Conservation (phyloP, 2,113 vertebrate genomes). For the Cololabis saira region DNA sequence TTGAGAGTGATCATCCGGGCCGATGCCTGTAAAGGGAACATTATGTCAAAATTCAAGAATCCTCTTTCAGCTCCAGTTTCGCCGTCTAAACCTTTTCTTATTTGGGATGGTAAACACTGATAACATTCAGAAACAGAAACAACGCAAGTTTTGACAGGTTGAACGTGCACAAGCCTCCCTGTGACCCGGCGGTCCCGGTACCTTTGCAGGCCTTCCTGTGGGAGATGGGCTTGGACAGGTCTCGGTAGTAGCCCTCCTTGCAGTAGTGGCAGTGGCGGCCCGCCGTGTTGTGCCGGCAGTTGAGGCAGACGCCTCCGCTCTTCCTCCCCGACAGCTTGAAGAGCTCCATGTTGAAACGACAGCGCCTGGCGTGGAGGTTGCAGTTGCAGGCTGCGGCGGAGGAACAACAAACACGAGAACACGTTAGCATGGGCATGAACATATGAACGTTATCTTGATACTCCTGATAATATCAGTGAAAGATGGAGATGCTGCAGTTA, state of each 20-base stretch:
- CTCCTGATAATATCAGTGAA: too few species aligned
- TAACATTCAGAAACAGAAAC: too few species aligned
- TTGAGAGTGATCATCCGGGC: too few species aligned
- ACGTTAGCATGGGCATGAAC: not conserved
- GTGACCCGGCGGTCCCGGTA: slow-evolving; percentile 64
- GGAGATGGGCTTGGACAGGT: slow-evolving; percentile 94
- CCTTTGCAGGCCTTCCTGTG: slow-evolving; percentile 98
- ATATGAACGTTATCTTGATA: too few species aligned
- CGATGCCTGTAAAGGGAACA: too few species aligned
- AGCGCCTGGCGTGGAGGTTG: slow-evolving; percentile 93
- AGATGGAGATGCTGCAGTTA: too few species aligned
- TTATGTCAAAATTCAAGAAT: too few species aligned
- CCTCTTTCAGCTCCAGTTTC: too few species aligned
- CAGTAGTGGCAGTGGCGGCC: slow-evolving; percentile 98
- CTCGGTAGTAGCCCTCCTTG: slow-evolving; percentile 96
- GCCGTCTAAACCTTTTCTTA: too few species aligned
- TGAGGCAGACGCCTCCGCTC: slow-evolving; percentile 95
- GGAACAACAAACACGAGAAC: not conserved
- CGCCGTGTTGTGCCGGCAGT: slow-evolving; percentile 95
- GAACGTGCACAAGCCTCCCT: too few species aligned
- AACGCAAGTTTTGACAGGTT: too few species aligned
- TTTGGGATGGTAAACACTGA: not conserved
- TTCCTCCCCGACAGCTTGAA: slow-evolving; percentile 95
- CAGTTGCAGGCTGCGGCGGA: slow-evolving; percentile 89
- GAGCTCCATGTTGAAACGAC: slow-evolving; percentile 98